Evolutionary conservation across 1,140 invertebrate genomes (phyloP), one percentile per base, ranked within the genome.

Genomic region (Drosophila orosa): DNA sequence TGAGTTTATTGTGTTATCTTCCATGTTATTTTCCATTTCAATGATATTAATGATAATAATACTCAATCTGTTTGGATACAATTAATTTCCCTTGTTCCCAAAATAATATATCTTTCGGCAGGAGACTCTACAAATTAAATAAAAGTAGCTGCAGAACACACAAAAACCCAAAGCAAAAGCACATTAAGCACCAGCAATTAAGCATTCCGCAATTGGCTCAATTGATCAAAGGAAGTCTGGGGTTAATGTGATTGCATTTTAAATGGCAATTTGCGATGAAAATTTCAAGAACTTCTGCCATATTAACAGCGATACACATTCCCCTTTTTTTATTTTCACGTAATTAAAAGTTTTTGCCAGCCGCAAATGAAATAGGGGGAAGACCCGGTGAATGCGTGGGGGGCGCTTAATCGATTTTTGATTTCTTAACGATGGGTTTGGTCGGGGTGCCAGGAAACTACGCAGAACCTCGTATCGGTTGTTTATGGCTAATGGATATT

Each of bases 391-490:
- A 50, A 75, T 48, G 55, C 2, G 47, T 55, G 22, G n/a, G 13
- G 40, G 57, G 44, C 13, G 44, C 79, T 89, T 86, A 86, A 86
- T 89, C 83, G 83, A 89, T 86, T 89, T 89, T 77, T 86, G 79
- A 86, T 86, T 77, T 83, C 83, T 82, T 82, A 75, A 65, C 79
- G 61, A 84, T 84, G 81, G 71, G 66, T 67, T 47, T 29, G 25
- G 35, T 52, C 3, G 3, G 45, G 45, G 22, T 9, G 15, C 24
- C 63, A 74, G 74, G 67, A 85, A 68, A 42, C 74, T 61, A 68
- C 61, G 45, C 56, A 31, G 39, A 40, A 47, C 40, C 42, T 39
- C 35, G 39, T 22, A 25, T 47, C 67, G 29, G 33, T 57, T 56
- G 44, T 78, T 71, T 75, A 71, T 39, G 63, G 62, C 61, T 72